Evolutionary conservation across 2,113 vertebrate genomes (phyloP).

Genomic region (Sceloporus tristichus): DNA sequence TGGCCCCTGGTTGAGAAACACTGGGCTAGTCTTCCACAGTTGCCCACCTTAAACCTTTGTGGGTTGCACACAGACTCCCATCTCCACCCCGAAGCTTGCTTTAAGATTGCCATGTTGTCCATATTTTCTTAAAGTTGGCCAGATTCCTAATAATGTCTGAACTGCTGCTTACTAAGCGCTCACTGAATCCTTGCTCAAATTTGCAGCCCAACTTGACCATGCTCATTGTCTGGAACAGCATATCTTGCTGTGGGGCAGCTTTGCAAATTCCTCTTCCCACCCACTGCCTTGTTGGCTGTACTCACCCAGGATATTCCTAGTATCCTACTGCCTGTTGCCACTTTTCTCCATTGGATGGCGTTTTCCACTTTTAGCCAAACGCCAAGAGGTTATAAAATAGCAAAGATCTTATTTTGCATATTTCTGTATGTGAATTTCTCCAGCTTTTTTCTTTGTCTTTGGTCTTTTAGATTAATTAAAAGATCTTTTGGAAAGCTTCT

Average conservation of each 20-base stretch:
- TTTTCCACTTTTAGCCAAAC: background rate
- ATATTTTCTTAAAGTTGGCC: background rate
- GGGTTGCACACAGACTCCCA: too few relatives aligned
- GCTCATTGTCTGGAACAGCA: background rate
- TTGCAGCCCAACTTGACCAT: background rate
- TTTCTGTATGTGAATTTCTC: background rate
- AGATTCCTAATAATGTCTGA: background rate
- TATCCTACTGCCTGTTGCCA: background rate
- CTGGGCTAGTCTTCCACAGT: too few relatives aligned
- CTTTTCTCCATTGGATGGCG: background rate
- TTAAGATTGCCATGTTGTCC: background rate
- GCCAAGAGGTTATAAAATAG: background rate
- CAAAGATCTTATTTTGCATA: background rate
- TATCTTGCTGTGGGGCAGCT: background rate
- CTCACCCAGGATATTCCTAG: background rate
- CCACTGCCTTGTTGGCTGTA: background rate
- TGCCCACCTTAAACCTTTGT: too few relatives aligned
- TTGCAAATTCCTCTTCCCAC: background rate
- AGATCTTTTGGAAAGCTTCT: background rate
- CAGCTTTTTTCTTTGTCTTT: background rate
- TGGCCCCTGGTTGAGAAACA: too few relatives aligned
- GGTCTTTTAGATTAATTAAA: conserved; percentile 1
- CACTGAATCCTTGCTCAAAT: background rate
- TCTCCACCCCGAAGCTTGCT: background rate
- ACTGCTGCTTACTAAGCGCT: background rate